These are phyloP conservation scores for Brachyopa scutellaris DNA, from an alignment of 2,888 invertebrate genomes.

Conservation along the genomic window DNA sequence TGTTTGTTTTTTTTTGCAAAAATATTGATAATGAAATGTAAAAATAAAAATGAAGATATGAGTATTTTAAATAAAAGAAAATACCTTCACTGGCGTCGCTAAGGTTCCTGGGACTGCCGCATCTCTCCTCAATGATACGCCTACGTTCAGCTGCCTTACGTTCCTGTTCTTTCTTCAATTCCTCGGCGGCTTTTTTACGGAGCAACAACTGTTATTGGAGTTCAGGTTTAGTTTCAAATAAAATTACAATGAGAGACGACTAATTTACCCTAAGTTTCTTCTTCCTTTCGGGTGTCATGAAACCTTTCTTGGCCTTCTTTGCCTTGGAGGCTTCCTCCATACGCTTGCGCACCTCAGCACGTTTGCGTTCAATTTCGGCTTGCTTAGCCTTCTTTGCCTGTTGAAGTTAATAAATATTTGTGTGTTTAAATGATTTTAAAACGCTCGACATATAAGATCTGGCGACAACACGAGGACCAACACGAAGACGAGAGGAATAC, in stretches of 20 bases:
- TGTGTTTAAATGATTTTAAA: neutral
- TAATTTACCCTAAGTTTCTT: conserved; percentile 97
- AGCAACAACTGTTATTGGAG: conserved; percentile 90
- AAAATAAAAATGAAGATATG: neutral
- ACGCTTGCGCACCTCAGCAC: conserved; percentile 99
- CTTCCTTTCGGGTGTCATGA: conserved; percentile 99
- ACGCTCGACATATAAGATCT: conserved; percentile 12
- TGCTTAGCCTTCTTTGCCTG: conserved; percentile 99
- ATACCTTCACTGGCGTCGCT: conserved; percentile 98
- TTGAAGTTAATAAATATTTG: conserved; percentile 30
- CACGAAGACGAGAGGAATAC: conserved; percentile 61
- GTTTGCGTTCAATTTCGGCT: conserved; percentile 98
- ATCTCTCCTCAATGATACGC: conserved; percentile 97
- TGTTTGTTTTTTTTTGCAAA: conserved; percentile 4
- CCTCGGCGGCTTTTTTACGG: conserved; percentile 99
- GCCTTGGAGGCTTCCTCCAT: conserved; percentile 99
- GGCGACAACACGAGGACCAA: conserved; percentile 47
- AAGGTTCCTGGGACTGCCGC: conserved; percentile 94
- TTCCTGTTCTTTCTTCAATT: conserved; percentile 99
- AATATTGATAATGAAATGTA: conserved; percentile 11
- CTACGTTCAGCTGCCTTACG: conserved; percentile 99
- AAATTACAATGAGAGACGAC: neutral
- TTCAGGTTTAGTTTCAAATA: neutral
- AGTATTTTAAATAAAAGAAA: too few species aligned
- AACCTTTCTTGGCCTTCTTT: conserved; percentile 99